Evolutionary conservation across 2,797 vertebrate genomes (phyloP).

Genomic region (Chloroceryle amazona): DNA sequence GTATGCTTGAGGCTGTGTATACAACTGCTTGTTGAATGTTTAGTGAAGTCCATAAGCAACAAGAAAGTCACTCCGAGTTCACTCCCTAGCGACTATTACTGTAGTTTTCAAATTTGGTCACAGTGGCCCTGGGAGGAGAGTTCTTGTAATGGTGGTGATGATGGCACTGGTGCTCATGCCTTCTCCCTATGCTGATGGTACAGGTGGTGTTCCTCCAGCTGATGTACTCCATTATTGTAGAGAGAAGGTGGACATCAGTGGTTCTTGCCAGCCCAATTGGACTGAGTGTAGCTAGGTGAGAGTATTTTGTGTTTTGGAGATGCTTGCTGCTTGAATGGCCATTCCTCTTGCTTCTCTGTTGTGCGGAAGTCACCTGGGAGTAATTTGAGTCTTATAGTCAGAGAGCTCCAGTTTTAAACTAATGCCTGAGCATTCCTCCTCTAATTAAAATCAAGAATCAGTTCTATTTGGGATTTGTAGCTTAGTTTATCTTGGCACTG

Average conservation of each 20-base stretch:
- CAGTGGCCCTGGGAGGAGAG: background rate
- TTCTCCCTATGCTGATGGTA: background rate
- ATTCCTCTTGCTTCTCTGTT: background rate
- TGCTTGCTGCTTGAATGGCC: background rate
- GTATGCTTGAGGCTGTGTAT: background rate
- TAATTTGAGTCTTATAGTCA: background rate
- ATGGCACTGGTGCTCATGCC: background rate
- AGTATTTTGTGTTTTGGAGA: background rate
- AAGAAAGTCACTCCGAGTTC: background rate
- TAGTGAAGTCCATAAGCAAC: background rate
- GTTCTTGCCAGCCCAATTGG: background rate
- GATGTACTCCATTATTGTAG: background rate
- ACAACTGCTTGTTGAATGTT: background rate
- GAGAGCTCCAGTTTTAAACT: background rate
- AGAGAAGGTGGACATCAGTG: background rate
- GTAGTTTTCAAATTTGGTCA: background rate
- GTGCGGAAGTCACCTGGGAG: background rate
- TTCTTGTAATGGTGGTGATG: background rate
- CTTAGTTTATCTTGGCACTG: slow-evolving; percentile 40
- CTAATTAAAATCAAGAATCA: slow-evolving; percentile 51
- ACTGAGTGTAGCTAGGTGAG: background rate
- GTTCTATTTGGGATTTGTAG: background rate
- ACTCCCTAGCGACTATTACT: background rate
- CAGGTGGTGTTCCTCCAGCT: background rate
- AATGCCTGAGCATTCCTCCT: background rate